A percentile compares a stretch with the other conserved stretches of the same genome.
These are phyloP conservation scores for Chunga burmeisteri DNA, from an alignment of 2,113 vertebrate genomes.

Conservation along the genomic window DNA sequence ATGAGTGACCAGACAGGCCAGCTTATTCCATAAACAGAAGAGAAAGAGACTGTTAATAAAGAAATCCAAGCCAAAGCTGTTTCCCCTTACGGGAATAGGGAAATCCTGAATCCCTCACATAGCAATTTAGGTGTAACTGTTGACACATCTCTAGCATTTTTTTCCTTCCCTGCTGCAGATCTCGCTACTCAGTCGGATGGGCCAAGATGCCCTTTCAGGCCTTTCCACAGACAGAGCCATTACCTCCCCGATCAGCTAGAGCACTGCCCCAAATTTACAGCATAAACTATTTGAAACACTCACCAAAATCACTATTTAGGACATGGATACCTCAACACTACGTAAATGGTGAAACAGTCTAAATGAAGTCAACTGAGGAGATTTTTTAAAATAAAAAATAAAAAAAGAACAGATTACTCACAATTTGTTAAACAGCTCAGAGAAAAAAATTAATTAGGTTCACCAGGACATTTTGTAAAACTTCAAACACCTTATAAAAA, in stretches of 20 bases:
- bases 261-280: not conserved
- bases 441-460: not conserved
- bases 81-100: not conserved
- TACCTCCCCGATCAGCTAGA: not conserved
- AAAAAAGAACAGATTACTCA: not conserved
- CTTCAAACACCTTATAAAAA: not conserved
- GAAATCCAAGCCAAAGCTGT: not conserved
- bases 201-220: not conserved
- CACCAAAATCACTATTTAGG: not conserved
- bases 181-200: rapidly evolving
- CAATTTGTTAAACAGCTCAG: not conserved
- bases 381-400: not conserved
- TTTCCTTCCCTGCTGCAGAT: not conserved
- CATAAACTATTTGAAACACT: not conserved
- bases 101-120: not conserved
- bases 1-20: not conserved
- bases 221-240: not conserved
- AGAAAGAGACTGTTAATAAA: not conserved
- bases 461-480: not conserved
- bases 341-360: not conserved
- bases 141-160: not conserved
- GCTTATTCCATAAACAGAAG: not conserved
- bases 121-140: not conserved
- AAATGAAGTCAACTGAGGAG: not conserved
- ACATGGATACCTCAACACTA: not conserved